A percentile compares a stretch with the other conserved stretches of the same genome.
Evolutionary conservation across 2,113 vertebrate genomes (phyloP).

Genomic region (Odontophorus gujanensis): DNA sequence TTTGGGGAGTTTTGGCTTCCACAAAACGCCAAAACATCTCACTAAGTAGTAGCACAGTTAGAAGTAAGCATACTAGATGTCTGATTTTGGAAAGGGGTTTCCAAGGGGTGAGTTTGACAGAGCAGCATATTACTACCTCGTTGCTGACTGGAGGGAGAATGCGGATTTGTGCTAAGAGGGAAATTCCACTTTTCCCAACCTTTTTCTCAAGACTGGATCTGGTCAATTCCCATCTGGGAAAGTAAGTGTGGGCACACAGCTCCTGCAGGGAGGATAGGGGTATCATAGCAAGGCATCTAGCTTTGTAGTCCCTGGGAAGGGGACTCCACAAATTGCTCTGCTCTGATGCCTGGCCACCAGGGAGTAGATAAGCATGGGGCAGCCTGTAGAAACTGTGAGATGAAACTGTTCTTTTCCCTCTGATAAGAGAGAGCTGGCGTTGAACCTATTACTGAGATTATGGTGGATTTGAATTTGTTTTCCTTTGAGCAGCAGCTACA

Average conservation of each 20-base stretch:
- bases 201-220: neutral
- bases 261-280: neutral
- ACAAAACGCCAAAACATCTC: neutral
- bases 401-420: conserved; percentile 37
- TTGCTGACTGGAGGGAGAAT: neutral
- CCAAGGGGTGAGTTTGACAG: fast-evolving
- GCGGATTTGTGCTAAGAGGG: neutral
- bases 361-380: conserved; percentile 4
- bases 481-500: conserved; percentile 39
- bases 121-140: neutral
- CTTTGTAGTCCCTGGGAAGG: neutral
- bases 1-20: neutral
- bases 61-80: neutral
- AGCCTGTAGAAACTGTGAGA: conserved; percentile 25
- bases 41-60: neutral
- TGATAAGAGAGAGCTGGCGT: conserved; percentile 23
- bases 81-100: neutral
- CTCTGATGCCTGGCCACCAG: neutral
- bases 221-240: neutral
- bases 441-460: conserved; percentile 64
- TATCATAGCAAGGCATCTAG: neutral
- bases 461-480: conserved; percentile 50
- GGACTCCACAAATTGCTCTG: neutral
- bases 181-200: neutral
- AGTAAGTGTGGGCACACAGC: neutral